Evolutionary conservation across 1,140 invertebrate species (phyloP).

Genomic region (Drosophila burlai): DNA sequence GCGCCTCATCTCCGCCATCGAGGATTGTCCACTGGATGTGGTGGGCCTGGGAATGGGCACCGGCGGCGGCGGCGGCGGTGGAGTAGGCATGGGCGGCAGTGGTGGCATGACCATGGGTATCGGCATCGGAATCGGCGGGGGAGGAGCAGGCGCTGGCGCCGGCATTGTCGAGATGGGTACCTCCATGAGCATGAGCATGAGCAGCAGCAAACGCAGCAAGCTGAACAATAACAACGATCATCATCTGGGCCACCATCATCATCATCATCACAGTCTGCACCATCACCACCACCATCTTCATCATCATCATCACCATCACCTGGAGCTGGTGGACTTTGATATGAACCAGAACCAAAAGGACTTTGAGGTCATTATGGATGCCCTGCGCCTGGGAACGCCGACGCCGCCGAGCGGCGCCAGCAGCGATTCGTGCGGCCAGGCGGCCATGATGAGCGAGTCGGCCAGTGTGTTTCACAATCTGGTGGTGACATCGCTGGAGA

Average conservation of each 20-base stretch:
- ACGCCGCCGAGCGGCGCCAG: constrained; percentile 83
- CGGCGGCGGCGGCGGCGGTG: background rate
- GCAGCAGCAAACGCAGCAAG: constrained; percentile 61
- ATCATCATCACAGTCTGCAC: constrained; percentile 4
- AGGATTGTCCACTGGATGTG: constrained; percentile 86
- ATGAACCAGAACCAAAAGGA: constrained; percentile 85
- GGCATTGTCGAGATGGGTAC: constrained; percentile 8
- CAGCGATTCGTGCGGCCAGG: constrained; percentile 87
- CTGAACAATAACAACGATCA: constrained; percentile 4
- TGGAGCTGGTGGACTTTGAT: constrained; percentile 85
- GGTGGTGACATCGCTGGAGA: constrained; percentile 89
- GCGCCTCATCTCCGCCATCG: constrained; percentile 89
- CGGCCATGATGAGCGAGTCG: constrained; percentile 90
- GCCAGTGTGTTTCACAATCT: constrained; percentile 89
- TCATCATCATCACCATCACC: constrained; percentile 44
- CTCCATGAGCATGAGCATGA: constrained; percentile 15
- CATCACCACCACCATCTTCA: constrained; percentile 22
- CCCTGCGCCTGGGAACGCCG: constrained; percentile 83
- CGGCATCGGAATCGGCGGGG: constrained; percentile 25
- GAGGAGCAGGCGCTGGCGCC: constrained; percentile 44
- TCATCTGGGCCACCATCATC: background rate
- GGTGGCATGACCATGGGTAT: constrained; percentile 39
- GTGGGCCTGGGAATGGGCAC: constrained; percentile 55
- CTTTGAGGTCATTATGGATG: constrained; percentile 85
- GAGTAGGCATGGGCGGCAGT: background rate